Conservation (phyloP, 2,888 invertebrate genomes). For the Epirrhoe alternata region DNA sequence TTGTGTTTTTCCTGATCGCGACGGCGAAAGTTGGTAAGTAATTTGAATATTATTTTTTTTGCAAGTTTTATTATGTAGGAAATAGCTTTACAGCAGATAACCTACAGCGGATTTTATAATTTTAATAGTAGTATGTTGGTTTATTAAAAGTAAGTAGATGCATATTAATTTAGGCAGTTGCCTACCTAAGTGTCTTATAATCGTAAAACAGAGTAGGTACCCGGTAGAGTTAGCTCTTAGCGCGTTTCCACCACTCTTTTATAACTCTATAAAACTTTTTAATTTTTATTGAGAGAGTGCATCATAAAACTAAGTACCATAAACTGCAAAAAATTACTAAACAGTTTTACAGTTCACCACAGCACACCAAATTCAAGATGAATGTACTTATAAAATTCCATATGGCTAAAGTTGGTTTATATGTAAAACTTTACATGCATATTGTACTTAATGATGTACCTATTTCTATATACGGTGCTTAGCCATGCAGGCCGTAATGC, state of each 20-base stretch:
- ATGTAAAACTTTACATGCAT: constrained; percentile 42
- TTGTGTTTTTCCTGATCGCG: constrained; percentile 61
- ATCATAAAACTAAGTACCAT: neutral
- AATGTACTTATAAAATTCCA: neutral
- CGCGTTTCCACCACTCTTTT: neutral
- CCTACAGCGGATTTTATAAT: too few relatives aligned
- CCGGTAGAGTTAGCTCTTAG: neutral
- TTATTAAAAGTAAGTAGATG: too few relatives aligned
- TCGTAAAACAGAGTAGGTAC: neutral
- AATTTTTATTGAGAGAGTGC: neutral
- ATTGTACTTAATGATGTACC: constrained; percentile 40
- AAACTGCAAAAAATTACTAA: neutral
- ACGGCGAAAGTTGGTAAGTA: constrained; percentile 68
- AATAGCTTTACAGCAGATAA: too few relatives aligned
- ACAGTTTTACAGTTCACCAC: neutral
- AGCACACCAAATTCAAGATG: neutral
- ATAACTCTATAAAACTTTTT: neutral
- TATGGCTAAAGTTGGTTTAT: constrained; percentile 33
- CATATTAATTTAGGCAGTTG: too few relatives aligned
- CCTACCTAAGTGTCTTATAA: neutral
- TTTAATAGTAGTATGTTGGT: too few relatives aligned
- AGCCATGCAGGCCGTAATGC: constrained; percentile 60
- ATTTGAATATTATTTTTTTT: constrained; percentile 27
- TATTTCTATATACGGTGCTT: constrained; percentile 52
- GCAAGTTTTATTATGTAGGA: neutral